Evolutionary conservation across 2,113 vertebrate species (phyloP), one percentile per base, ranked within the genome.

Genomic region (Guaruba guarouba): DNA sequence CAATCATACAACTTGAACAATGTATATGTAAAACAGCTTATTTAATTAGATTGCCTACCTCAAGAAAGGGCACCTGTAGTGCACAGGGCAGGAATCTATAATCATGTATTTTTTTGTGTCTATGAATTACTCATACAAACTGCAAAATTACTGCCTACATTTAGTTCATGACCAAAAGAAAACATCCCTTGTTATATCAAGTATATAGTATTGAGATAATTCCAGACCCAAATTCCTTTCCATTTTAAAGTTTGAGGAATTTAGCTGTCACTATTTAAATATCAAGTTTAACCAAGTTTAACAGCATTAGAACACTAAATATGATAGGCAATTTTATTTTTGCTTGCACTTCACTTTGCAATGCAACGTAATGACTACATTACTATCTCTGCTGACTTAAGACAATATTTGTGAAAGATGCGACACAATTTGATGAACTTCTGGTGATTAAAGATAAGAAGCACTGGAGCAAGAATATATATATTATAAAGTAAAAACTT

Each of bases 301-400:
- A 85, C 49, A 82, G 67, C 67, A 93, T 73, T 64, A 86, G 68
- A 93, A 93, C 79, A 88, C 90, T 76, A 92, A 66, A 59, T 41
- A 49, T 82, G 94, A 96, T 18, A 67, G 75, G 82, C 75, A 92
- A 93, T 95, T 90, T 92, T 91, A 81, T 71, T 87, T 95, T 93
- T 82, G 67, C 90, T 91, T 91, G 55, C 59, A 76, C 67, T 88
- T 92, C 69, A 71, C 55, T 92, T 91, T 20, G 20, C 77, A 92
- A 12, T 82, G 77, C 46, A 96, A 78, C 54, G 15, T 57, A 78
- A 54, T 57, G 41, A 90, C 61, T 64, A n/a, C 16, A 54, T 43
- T 43, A 84, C 57, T 43, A 57, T 24, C 69, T 44, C 43, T 89
- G 88, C 69, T 93, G 77, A 85, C 74, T 83, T 68, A 51, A 86